Evolutionary conservation across 2,797 vertebrate genomes (phyloP).

Genomic region (Threskiornis aethiopicus): DNA sequence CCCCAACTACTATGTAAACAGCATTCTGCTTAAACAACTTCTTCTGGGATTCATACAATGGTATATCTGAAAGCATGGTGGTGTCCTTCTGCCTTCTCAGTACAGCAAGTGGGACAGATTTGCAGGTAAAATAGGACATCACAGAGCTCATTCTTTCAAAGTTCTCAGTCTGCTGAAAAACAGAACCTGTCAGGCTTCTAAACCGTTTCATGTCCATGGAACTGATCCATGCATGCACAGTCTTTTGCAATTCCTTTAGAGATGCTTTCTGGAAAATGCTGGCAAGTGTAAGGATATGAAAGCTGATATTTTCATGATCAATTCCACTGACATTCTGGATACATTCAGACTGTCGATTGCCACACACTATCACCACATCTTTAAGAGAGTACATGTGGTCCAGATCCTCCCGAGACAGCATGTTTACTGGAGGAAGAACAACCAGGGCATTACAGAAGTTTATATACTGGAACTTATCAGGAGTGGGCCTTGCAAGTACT

Average conservation of each 20-base stretch:
- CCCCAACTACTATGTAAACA: conserved; percentile 83
- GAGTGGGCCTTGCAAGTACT: not conserved
- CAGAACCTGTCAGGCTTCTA: conserved; percentile 58
- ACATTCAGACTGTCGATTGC: conserved; percentile 31
- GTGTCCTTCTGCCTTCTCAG: conserved; percentile 47
- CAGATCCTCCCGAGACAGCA: conserved; percentile 37
- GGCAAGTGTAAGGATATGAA: conserved; percentile 74
- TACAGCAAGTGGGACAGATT: conserved; percentile 69
- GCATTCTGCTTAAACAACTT: conserved; percentile 76
- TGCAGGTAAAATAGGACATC: conserved; percentile 74
- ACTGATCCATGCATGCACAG: conserved; percentile 76
- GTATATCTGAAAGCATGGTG: conserved; percentile 71
- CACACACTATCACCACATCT: conserved; percentile 76
- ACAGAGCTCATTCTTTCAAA: not conserved
- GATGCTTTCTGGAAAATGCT: conserved; percentile 80
- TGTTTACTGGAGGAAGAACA: conserved; percentile 75
- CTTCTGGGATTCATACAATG: conserved; percentile 53
- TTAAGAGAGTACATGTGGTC: conserved; percentile 45
- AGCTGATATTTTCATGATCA: conserved; percentile 61
- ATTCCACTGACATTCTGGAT: not conserved
- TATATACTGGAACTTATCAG: not conserved
- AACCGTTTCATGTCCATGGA: conserved; percentile 68
- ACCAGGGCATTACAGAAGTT: conserved; percentile 71
- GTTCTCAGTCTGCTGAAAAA: conserved; percentile 71
- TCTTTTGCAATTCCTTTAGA: conserved; percentile 70